Conservation (phyloP, 2,113 vertebrate species). For the Azemiops feae region DNA sequence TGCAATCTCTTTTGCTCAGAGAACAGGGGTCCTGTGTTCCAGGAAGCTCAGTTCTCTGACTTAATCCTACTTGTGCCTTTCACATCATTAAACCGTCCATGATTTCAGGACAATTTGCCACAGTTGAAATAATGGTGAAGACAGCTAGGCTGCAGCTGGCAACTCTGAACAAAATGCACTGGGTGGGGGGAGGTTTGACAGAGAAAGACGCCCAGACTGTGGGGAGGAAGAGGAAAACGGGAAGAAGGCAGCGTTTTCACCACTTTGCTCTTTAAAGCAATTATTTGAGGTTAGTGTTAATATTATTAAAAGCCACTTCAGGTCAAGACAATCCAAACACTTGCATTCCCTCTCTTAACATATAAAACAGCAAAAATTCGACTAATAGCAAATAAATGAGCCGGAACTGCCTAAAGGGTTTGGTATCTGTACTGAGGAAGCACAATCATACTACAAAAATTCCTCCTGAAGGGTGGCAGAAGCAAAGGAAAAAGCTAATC, state of each 20-base stretch:
- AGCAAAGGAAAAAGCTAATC: not conserved
- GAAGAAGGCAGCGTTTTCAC: not conserved
- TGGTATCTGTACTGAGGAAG: not conserved
- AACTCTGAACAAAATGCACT: not conserved
- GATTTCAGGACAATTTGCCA: conserved; percentile 15
- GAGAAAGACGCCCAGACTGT: not conserved
- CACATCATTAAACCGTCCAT: conserved; percentile 9
- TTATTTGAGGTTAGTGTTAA: not conserved
- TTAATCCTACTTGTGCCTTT: conserved; percentile 29
- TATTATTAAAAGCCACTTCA: not conserved
- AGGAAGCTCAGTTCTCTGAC: not conserved
- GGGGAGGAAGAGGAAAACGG: not conserved
- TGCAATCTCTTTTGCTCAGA: not conserved
- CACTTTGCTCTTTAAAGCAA: not conserved
- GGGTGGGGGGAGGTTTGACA: not conserved
- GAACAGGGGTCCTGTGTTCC: conserved; percentile 24
- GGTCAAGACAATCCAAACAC: not conserved
- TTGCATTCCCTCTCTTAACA: not conserved
- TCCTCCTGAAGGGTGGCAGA: not conserved
- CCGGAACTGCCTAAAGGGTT: not conserved
- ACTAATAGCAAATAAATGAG: not conserved
- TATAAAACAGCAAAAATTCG: not conserved
- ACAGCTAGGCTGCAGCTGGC: conserved; percentile 14
- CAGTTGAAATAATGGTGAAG: conserved; percentile 7
- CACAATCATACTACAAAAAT: not conserved